Evolutionary conservation across 2,888 invertebrate genomes (phyloP).

Genomic region (Cataglyphis livida): DNA sequence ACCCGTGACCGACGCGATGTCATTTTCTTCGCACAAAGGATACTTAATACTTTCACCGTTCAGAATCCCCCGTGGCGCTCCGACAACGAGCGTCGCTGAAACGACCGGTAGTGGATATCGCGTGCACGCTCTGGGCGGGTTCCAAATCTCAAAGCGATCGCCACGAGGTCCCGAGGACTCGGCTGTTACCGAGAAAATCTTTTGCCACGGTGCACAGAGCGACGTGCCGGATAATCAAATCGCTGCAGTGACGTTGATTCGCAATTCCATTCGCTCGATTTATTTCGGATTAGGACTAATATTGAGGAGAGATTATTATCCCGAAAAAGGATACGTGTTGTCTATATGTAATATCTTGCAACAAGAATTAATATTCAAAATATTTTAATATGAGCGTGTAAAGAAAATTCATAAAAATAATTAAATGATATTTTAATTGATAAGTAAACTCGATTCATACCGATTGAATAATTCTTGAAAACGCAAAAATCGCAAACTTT

Average conservation of each 20-base stretch:
- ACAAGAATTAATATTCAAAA: not conserved
- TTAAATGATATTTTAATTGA: not conserved
- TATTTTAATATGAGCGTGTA: not conserved
- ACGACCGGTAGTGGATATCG: conserved; percentile 80
- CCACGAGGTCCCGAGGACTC: conserved; percentile 83
- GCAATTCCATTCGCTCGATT: conserved; percentile 14
- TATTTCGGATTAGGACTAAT: not conserved
- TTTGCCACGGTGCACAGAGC: conserved; percentile 55
- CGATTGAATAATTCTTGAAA: not conserved
- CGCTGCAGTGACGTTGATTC: conserved; percentile 37
- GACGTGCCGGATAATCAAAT: conserved; percentile 58
- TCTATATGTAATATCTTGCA: not conserved
- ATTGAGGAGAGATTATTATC: not conserved
- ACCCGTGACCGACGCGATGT: conserved; percentile 42
- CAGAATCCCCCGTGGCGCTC: conserved; percentile 54
- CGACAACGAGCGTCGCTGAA: conserved; percentile 76
- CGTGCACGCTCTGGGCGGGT: conserved; percentile 84
- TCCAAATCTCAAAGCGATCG: conserved; percentile 82
- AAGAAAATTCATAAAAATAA: not conserved
- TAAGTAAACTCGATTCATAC: not conserved
- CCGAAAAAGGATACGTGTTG: not conserved
- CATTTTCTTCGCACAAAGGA: conserved; percentile 50
- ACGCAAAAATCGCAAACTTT: conserved; percentile 1
- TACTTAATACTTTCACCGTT: conserved; percentile 48
- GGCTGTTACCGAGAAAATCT: conserved; percentile 83